A percentile compares a stretch with the other conserved stretches of the same genome.
These are phyloP conservation scores for Tenebrosternarchus preto DNA, from an alignment of 2,113 vertebrate species.

Conservation along the genomic window DNA sequence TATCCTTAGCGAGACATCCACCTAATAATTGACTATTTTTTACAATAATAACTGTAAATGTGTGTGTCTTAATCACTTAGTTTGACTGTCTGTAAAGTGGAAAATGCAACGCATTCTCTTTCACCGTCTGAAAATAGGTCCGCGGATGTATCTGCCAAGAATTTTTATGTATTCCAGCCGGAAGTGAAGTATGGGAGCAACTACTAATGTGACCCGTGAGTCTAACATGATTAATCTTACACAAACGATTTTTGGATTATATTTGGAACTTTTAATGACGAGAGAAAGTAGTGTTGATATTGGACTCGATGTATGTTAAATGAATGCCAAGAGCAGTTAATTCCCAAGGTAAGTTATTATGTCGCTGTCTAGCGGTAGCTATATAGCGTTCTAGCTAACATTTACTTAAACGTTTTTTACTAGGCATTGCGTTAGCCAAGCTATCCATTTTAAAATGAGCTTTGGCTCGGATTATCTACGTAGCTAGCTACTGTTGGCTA, in stretches of 20 bases:
- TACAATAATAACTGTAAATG: background rate
- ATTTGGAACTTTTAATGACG: constrained; percentile 3
- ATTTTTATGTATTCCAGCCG: constrained; percentile 71
- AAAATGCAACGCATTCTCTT: background rate
- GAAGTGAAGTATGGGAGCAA: constrained; percentile 80
- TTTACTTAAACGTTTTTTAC: background rate
- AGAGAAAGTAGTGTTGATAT: background rate
- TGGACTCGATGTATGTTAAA: constrained; percentile 21
- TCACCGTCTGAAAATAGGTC: constrained; percentile 54
- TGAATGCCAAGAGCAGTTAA: background rate
- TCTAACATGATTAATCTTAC: constrained; percentile 49
- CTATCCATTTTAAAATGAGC: background rate
- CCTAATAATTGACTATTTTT: too few species aligned
- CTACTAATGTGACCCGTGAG: constrained; percentile 61
- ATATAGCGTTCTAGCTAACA: background rate
- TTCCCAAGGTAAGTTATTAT: constrained; percentile 22
- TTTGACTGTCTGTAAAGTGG: background rate
- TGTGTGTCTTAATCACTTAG: background rate
- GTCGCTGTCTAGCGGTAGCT: background rate
- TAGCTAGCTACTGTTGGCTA: too few species aligned
- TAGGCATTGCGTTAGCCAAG: constrained; percentile 26
- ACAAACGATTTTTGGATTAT: constrained; percentile 41
- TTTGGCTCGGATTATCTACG: background rate
- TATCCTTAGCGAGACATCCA: background rate
- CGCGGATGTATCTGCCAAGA: constrained; percentile 76